These are phyloP conservation scores for Acyrthosiphon pisum DNA, from an alignment of 1,140 invertebrate genomes.

Conservation along the genomic window DNA sequence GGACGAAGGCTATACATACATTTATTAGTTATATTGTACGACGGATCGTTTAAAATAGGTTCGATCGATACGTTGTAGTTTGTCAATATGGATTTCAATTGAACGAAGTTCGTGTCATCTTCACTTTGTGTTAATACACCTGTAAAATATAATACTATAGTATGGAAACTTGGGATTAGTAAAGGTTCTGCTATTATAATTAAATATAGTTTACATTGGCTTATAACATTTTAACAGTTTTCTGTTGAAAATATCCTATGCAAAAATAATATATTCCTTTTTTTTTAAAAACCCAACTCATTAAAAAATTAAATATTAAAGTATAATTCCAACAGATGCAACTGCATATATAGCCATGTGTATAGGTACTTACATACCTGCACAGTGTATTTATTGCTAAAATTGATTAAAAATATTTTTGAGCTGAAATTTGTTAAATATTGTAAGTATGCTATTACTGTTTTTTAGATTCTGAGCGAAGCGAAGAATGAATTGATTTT, in stretches of 20 bases:
- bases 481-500: too few relatives aligned
- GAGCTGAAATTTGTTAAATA: background rate
- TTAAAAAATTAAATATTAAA: background rate
- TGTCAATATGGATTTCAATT: background rate
- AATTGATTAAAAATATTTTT: background rate
- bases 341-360: background rate
- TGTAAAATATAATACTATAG: background rate
- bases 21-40: background rate
- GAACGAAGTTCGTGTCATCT: background rate
- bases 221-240: too few relatives aligned
- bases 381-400: too few relatives aligned
- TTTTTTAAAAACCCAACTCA: background rate
- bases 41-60: conserved; percentile 1
- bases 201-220: background rate
- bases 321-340: background rate
- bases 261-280: background rate
- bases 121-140: conserved; percentile 23
- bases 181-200: background rate
- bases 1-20: background rate
- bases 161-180: background rate
- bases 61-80: background rate
- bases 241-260: background rate
- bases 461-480: too few relatives aligned
- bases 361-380: too few relatives aligned
- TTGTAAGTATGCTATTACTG: too few relatives aligned